Evolutionary conservation across 2,113 vertebrate species (phyloP), one percentile per base, ranked within the genome.

Genomic region (Chaetorhynchus papuensis): DNA sequence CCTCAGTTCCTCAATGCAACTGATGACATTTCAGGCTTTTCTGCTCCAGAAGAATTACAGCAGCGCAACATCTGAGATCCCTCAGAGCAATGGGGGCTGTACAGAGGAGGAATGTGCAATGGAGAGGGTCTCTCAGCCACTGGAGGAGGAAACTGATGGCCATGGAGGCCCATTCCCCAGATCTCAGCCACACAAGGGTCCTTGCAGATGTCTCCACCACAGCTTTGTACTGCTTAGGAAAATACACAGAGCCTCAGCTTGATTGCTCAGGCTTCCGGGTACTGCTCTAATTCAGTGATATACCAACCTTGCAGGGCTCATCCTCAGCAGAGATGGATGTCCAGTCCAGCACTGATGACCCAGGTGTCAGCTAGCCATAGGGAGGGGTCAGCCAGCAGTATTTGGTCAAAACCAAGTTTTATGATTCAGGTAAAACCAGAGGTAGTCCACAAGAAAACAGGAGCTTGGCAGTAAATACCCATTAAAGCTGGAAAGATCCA

Each of bases 51-150:
- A 33, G 44, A 79, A 71, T 47, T 21, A n/a, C 1, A 6, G 30
- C 2, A 4, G 26, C 26, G 9, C 30, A 44, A 35, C 21, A 27
- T 37, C 21, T 30, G 42, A 90, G 39, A 54, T 42, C 23, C 22
- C 52, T 24, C 27, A 47, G 35, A 71, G 30, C 28, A 60, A 22
- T 1, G 1, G 0, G 0, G 9, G 31, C 39, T 56, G 53, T 65
- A 35, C 33, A 76, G 57, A 72, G 23, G 35, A 86, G 39, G 30
- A 68, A 68, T 9, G 10, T 15, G 50, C 50, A 89, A 19, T 3
- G 59, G 21, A 80, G n/a, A 71, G 17, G 26, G 52, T 26, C 42
- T 78, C 80, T 52, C 69, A 70, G 44, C 88, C 50, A 12, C 44
- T 61, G 30, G 9, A 89, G n/a, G 24, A 71, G 37, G 28, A 37